phyloP scores from a whole-genome alignment of 2,888 invertebrate species.

The Agrochola litura region DNA sequence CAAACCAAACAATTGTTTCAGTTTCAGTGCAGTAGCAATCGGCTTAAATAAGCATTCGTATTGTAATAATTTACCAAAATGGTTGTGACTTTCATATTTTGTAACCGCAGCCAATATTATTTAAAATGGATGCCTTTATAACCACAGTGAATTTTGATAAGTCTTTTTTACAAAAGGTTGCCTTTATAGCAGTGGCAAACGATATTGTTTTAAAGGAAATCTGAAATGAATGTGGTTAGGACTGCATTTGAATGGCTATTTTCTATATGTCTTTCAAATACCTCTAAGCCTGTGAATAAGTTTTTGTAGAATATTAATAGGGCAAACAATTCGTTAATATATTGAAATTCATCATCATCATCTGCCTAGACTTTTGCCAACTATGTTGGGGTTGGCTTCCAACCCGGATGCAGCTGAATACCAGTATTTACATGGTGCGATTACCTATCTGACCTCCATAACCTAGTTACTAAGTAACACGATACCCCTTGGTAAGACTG shows the following conservation, averaged over 20 bases:
- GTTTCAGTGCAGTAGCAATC: slow-evolving; percentile 1
- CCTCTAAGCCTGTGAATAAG: background rate
- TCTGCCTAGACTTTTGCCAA: too few species aligned
- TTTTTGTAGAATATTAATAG: background rate
- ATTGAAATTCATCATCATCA: too few species aligned
- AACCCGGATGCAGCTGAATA: too few species aligned
- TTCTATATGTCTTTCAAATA: background rate
- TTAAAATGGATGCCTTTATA: slow-evolving; percentile 11
- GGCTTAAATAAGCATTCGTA: slow-evolving; percentile 26
- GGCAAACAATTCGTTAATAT: too few species aligned
- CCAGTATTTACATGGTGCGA: too few species aligned
- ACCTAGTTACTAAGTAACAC: too few species aligned
- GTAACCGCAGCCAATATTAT: slow-evolving; percentile 12
- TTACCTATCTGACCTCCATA: too few species aligned
- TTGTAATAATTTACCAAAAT: slow-evolving; percentile 28
- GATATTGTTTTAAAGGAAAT: background rate
- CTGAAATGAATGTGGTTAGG: background rate
- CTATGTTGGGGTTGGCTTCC: too few species aligned
- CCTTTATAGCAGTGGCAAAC: background rate
- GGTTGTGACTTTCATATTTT: slow-evolving; percentile 9
- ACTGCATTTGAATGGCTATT: background rate
- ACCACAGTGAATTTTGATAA: background rate
- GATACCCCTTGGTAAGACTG: too few species aligned
- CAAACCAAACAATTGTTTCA: slow-evolving; percentile 3
- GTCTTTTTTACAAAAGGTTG: background rate